Base-by-base conservation (phyloP, 2,888 invertebrate species). In the Ernsta delagoae region DNA sequence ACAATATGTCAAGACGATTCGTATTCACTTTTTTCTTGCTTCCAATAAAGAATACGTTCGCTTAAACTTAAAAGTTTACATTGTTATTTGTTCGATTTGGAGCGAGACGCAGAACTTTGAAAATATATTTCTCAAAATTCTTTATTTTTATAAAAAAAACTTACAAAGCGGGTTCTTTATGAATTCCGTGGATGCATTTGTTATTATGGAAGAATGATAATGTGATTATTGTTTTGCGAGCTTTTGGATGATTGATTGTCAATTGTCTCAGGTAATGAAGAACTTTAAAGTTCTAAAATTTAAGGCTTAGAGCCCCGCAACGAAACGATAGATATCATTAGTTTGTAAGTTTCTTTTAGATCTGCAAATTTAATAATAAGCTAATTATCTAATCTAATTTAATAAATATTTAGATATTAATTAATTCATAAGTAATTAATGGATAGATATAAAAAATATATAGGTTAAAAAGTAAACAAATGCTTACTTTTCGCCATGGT, bases 151-250 rank as follows among this genome's bases (percentile, higher is more conserved):
- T 76, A 83, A 77, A 84, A 85, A 85, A 77, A 31, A 50, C 73
- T 77, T 80, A 86, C 83, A 87, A 88, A 86, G 87, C 86, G 81
- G 83, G 81, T 90, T 91, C 91, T 92, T 91, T 92, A 91, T 91
- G 92, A 86, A 86, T 90, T 89, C 88, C 78, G 85, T 83, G 80
- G 76, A 84, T 86, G 85, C 90, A 87, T 92, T 91, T 89, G 89
- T 90, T 92, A 90, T 90, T 91, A 90, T 90, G 88, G 86, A 86
- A 89, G 87, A 90, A 92, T 91, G 88, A 92, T 93, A 91, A 92
- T 91, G 86, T 92, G 90, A 92, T 92, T 92, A 93, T 92, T 93
- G 92, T 93, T 92, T 93, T 92, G 92, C 90, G 87, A 88, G 87
- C 79, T 83, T 84, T 79, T 73, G 76, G 77, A 89, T 92, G 92